Evolutionary conservation across 2,888 invertebrate species (phyloP).

Genomic region (Palloptera scutellata): DNA sequence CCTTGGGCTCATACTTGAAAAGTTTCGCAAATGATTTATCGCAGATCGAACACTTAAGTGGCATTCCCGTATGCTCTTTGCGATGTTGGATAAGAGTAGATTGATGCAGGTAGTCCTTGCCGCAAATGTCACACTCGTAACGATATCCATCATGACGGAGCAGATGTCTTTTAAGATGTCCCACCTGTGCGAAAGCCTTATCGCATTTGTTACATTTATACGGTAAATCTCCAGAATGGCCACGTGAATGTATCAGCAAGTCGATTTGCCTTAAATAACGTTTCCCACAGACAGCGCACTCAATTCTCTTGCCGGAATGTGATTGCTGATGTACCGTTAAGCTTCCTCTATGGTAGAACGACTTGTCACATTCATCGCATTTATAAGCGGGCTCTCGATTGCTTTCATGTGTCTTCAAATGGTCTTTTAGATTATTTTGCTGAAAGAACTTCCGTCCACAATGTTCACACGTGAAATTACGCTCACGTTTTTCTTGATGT

Average conservation of each 20-base stretch:
- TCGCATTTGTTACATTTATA: slow-evolving; percentile 41
- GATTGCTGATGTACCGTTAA: slow-evolving; percentile 40
- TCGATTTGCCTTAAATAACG: slow-evolving; percentile 42
- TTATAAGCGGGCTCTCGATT: slow-evolving; percentile 37
- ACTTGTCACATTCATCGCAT: slow-evolving; percentile 40
- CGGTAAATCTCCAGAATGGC: slow-evolving; percentile 43
- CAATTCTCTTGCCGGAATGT: slow-evolving; percentile 40
- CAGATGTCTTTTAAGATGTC: slow-evolving; percentile 38
- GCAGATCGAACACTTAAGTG: slow-evolving; percentile 33
- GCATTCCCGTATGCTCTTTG: slow-evolving; percentile 34
- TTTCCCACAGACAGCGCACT: slow-evolving; percentile 42
- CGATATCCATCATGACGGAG: slow-evolving; percentile 40
- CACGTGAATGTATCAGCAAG: slow-evolving; percentile 41
- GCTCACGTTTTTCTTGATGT: slow-evolving; percentile 39
- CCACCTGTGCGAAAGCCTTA: slow-evolving; percentile 33
- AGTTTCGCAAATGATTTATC: slow-evolving; percentile 26
- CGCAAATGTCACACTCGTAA: slow-evolving; percentile 41
- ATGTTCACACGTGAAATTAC: slow-evolving; percentile 40
- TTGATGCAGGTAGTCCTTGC: slow-evolving; percentile 35
- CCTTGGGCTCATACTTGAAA: too few relatives aligned
- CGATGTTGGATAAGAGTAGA: slow-evolving; percentile 31
- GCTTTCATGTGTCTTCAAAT: slow-evolving; percentile 38
- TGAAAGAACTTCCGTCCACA: slow-evolving; percentile 42
- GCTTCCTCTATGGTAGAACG: slow-evolving; percentile 43
- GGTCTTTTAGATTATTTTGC: slow-evolving; percentile 38